These are phyloP conservation scores for Tetropium fuscum DNA, from an alignment of 2,888 invertebrate genomes.

Conservation along the genomic window DNA sequence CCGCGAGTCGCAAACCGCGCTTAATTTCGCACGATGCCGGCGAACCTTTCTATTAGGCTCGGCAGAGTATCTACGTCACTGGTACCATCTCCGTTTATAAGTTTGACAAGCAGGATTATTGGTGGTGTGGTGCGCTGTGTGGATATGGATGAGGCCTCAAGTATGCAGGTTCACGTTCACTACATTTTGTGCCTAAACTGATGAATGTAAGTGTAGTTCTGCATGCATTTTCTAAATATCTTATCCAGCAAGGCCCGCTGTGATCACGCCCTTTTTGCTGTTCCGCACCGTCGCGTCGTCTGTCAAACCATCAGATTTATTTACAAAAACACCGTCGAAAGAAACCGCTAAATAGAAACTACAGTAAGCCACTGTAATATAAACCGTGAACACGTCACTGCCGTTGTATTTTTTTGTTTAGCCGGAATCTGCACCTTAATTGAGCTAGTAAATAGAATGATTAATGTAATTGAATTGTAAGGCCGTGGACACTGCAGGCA, in stretches of 20 bases:
- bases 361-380: too few relatives aligned
- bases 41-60: conserved; percentile 36
- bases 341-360: too few relatives aligned
- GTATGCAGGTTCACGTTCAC: conserved; percentile 44
- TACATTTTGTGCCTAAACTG: conserved; percentile 50
- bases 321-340: conserved; percentile 13
- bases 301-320: conserved; percentile 5
- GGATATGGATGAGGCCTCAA: conserved; percentile 39
- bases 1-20: neutral
- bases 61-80: conserved; percentile 40
- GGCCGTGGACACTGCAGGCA: neutral
- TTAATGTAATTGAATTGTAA: conserved; percentile 27
- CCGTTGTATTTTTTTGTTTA: conserved; percentile 11
- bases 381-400: too few relatives aligned
- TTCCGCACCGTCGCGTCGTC: neutral
- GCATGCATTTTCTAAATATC: neutral
- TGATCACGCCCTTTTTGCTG: conserved; percentile 33
- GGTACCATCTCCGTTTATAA: conserved; percentile 35
- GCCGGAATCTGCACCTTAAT: conserved; percentile 10
- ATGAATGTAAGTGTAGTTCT: conserved; percentile 54
- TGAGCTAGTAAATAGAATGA: conserved; percentile 26
- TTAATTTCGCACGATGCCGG: conserved; percentile 1
- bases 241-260: too few relatives aligned
- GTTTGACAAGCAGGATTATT: conserved; percentile 33
- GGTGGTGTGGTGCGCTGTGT: conserved; percentile 42